phyloP scores from a whole-genome alignment of 1,140 invertebrate species.

The Charaxes varanes region DNA sequence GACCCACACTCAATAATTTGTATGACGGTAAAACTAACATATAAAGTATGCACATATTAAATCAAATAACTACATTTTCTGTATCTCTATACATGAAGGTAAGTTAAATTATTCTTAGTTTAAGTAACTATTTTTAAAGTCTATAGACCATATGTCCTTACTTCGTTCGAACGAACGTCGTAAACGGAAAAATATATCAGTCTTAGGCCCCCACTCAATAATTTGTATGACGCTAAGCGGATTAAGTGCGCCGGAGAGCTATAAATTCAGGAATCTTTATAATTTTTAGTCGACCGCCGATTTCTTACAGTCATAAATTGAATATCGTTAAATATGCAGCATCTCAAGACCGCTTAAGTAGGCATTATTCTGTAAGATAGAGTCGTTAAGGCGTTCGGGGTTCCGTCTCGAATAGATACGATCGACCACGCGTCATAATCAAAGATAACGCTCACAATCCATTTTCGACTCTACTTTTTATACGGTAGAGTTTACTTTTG shows the following conservation, averaged over 20 bases:
- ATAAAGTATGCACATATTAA: no score
- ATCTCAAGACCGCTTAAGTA: slow-evolving; percentile 50
- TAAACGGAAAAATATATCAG: slow-evolving; percentile 68
- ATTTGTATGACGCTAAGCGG: slow-evolving; percentile 61
- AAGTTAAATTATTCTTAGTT: no score
- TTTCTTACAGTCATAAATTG: slow-evolving; percentile 67
- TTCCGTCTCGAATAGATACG: slow-evolving; percentile 25
- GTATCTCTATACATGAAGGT: no score
- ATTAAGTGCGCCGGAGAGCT: slow-evolving; percentile 40
- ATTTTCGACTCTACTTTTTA: slow-evolving; percentile 1
- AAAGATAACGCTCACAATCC: not conserved
- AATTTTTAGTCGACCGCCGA: slow-evolving; percentile 58
- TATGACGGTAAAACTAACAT: no score
- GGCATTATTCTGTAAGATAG: slow-evolving; percentile 57
- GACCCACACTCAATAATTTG: no score
- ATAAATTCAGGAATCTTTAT: slow-evolving; percentile 72
- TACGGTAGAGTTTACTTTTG: slow-evolving; percentile 8
- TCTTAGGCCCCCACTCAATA: slow-evolving; percentile 68
- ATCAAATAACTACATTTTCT: no score
- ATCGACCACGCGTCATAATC: slow-evolving; percentile 9
- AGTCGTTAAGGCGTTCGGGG: slow-evolving; percentile 49
- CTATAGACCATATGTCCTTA: slow-evolving; percentile 30
- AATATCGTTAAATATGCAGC: slow-evolving; percentile 66
- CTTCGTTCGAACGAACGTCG: slow-evolving; percentile 24
- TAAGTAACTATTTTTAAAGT: no score